Percentiles rank a stretch among this genome's conserved stretches.
phyloP scores from a whole-genome alignment of 2,888 invertebrate genomes.

The Criorhina ranunculi region DNA sequence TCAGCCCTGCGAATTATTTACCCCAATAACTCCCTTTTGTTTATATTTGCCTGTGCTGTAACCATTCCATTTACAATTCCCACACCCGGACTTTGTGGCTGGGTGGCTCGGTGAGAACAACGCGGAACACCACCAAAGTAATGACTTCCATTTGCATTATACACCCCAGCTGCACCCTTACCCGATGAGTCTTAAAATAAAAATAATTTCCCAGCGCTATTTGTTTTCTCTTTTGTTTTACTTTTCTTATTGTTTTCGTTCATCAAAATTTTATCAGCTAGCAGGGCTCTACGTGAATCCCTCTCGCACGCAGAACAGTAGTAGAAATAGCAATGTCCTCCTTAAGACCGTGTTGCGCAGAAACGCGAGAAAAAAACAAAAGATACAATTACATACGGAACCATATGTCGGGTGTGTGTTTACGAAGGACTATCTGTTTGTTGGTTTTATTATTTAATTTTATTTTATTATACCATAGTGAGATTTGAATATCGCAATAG shows the following conservation, averaged over 20 bases:
- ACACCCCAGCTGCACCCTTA: constrained; percentile 47
- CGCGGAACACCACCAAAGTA: constrained; percentile 59
- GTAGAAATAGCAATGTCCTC: constrained; percentile 43
- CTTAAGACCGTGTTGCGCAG: constrained; percentile 53
- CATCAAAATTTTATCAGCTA: constrained; percentile 74
- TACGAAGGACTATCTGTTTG: constrained; percentile 10
- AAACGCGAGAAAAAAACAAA: constrained; percentile 39
- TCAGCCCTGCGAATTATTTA: constrained; percentile 49
- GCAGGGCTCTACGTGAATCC: constrained; percentile 17
- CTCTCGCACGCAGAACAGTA: constrained; percentile 29
- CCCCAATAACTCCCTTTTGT: constrained; percentile 66
- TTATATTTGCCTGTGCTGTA: constrained; percentile 38
- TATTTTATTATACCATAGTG: constrained; percentile 53
- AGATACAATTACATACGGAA: constrained; percentile 61
- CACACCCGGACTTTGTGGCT: neutral
- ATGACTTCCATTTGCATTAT: constrained; percentile 70
- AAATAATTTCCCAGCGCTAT: constrained; percentile 51
- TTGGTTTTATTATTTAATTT: constrained; percentile 71
- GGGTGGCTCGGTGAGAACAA: constrained; percentile 2
- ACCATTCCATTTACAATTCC: constrained; percentile 13
- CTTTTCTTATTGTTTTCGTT: constrained; percentile 27
- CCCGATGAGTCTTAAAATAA: constrained; percentile 36
- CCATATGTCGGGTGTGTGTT: constrained; percentile 45
- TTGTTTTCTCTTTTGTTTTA: constrained; percentile 21
- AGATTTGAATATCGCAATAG: constrained; percentile 56